Percentiles rank a stretch among this genome's conserved stretches.
Conservation (phyloP, 2,797 vertebrate species). For the Pogonophryne albipinna region DNA sequence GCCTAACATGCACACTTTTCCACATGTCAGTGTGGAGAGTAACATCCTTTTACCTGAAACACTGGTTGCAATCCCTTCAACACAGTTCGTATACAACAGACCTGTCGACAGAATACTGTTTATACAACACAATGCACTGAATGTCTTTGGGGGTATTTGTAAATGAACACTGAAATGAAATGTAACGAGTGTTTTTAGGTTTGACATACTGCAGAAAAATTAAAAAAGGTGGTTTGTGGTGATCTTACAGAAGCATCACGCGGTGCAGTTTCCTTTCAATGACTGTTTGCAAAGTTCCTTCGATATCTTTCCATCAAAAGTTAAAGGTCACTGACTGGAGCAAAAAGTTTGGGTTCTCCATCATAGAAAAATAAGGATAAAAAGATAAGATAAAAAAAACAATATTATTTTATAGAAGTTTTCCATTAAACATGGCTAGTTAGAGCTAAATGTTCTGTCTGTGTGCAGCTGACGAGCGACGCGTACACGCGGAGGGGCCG, state of each 20-base stretch:
- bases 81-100: slow-evolving; percentile 22
- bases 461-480: slow-evolving; percentile 72
- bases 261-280: slow-evolving; percentile 20
- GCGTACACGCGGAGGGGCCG: slow-evolving; percentile 29
- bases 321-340: slow-evolving; percentile 67
- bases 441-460: slow-evolving; percentile 80
- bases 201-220: slow-evolving; percentile 12
- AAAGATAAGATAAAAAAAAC: slow-evolving; percentile 72
- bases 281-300: slow-evolving; percentile 43
- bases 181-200: slow-evolving; percentile 17
- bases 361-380: slow-evolving; percentile 76
- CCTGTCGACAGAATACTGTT: slow-evolving; percentile 62
- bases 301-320: slow-evolving; percentile 43
- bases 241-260: slow-evolving; percentile 38
- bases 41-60: slow-evolving; percentile 30
- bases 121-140: slow-evolving; percentile 33
- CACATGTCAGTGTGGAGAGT: background rate
- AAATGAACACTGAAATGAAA: slow-evolving; percentile 55
- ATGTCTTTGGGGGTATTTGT: slow-evolving; percentile 44
- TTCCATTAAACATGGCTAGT: slow-evolving; percentile 82
- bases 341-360: slow-evolving; percentile 57
- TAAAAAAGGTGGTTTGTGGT: slow-evolving; percentile 16
- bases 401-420: slow-evolving; percentile 64
- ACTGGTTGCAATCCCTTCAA: slow-evolving; percentile 13
- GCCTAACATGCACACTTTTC: slow-evolving; percentile 25